These are phyloP conservation scores for Tauraco erythrolophus DNA, from an alignment of 2,113 vertebrate species.

Conservation along the genomic window DNA sequence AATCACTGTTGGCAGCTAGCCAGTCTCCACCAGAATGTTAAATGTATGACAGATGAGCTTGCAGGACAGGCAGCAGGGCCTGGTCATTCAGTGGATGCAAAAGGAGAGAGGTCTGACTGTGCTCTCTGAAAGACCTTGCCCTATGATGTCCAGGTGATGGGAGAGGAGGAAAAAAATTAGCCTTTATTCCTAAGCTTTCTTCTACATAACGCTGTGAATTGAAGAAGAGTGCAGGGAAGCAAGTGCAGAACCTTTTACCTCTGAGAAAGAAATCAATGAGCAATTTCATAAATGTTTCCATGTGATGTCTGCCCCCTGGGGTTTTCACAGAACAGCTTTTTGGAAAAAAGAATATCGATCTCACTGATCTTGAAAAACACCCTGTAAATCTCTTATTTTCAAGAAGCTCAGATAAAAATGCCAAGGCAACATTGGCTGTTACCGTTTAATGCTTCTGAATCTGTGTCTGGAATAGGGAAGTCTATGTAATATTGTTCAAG, in stretches of 20 bases:
- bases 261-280: conserved; percentile 1
- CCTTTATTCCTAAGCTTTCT: neutral
- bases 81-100: neutral
- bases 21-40: neutral
- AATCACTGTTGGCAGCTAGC: neutral
- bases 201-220: neutral
- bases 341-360: neutral
- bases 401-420: neutral
- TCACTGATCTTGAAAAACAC: neutral
- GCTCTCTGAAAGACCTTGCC: neutral
- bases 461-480: neutral
- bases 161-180: neutral
- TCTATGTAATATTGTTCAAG: neutral
- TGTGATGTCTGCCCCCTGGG: neutral
- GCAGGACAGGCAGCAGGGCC: neutral
- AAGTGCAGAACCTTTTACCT: neutral
- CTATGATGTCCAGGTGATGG: neutral
- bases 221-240: neutral
- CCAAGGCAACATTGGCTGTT: neutral
- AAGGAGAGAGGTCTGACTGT: neutral
- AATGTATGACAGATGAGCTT: neutral
- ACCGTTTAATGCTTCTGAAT: neutral
- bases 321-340: neutral
- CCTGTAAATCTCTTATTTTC: neutral
- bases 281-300: conserved; percentile 12